A percentile compares a stretch with the other conserved stretches of the same genome.
Conservation (phyloP, 2,797 vertebrate genomes). For the Enoplosus armatus region DNA sequence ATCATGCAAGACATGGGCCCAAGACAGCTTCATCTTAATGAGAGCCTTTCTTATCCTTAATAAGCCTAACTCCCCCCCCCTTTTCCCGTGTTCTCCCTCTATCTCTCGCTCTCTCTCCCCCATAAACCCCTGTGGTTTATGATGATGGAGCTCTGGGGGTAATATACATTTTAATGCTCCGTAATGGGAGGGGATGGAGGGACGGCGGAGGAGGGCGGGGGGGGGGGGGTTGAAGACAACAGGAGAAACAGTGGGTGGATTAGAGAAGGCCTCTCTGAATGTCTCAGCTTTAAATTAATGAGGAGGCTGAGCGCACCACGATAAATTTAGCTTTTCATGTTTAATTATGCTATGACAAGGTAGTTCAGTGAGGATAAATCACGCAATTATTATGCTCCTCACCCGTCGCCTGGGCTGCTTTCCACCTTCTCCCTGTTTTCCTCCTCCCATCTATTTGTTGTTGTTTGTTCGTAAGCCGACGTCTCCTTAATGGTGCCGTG, state of each 20-base stretch:
- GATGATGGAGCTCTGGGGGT: conserved; percentile 92
- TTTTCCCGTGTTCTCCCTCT: conserved; percentile 78
- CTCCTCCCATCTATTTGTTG: conserved; percentile 68
- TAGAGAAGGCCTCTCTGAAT: conserved; percentile 88
- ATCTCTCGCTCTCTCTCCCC: conserved; percentile 44
- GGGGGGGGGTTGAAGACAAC: conserved; percentile 54
- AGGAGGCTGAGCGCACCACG: conserved; percentile 91
- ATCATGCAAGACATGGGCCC: conserved; percentile 92
- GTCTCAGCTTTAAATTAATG: conserved; percentile 95
- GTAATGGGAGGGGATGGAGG: conserved; percentile 83
- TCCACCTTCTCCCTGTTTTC: conserved; percentile 50
- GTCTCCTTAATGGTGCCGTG: conserved; percentile 87
- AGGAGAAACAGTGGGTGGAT: conserved; percentile 85
- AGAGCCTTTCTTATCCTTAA: conserved; percentile 84
- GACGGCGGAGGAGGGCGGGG: conserved; percentile 44
- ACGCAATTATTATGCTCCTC: conserved; percentile 92
- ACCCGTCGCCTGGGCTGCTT: conserved; percentile 68
- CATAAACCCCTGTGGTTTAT: conserved; percentile 85
- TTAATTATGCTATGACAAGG: conserved; percentile 94
- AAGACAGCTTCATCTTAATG: conserved; percentile 93
- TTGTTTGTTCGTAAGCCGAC: conserved; percentile 80
- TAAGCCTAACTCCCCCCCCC: conserved; percentile 93
- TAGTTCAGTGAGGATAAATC: conserved; percentile 94
- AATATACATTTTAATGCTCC: conserved; percentile 95
- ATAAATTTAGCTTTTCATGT: conserved; percentile 98